Evolutionary conservation across 2,113 vertebrate species (phyloP), one percentile per base, ranked within the genome.

Genomic region (Odocoileus hemionus): DNA sequence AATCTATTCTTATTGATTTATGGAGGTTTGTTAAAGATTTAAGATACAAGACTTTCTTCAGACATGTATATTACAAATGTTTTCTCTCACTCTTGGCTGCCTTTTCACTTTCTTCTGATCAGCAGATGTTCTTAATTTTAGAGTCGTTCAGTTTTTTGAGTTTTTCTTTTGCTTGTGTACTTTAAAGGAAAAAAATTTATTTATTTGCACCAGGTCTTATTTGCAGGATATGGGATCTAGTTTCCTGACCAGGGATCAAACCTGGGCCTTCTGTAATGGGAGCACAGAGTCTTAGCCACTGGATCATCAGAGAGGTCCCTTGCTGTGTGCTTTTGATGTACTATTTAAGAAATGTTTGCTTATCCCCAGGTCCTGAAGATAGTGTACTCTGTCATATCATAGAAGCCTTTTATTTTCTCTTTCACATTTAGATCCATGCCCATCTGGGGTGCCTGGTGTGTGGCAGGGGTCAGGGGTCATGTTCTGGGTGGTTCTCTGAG

Each of bases 361-460:
- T 67, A 12, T 28, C n/a, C 8, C 19, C 30, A 15, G 76, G 90
- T 50, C 58, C 26, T 70, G 9, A n/a, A 61, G 83, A 13, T 30
- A 16, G 58, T 13, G 60, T 60, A 16, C 50, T 15, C 9, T 26
- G 43, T 45, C 16, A 19, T 7, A 11, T 64, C 39, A 43, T 83
- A 26, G 82, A n/a, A n/a, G 36, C 86, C 54, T 33, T 78, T 36
- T 21, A 57, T 64, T 60, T 57, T 16, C 13, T 9, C 45, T 15
- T 57, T 43, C 26, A 6, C n/a, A 1, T 43, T 39, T 50, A 8
- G 6, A 7, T 2, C 28, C 8, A 0, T 4, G 6, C 54, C 17
- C 5, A 1, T 6, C 52, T 13, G 25, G n/a, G 14, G 4, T 14
- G 15, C 36, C 7, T 12, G 58, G 64, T 36, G 16, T 45, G 57